A percentile compares a stretch with the other conserved stretches of the same genome.
Evolutionary conservation across 1,140 invertebrate genomes (phyloP).

Genomic region (Andrena cerasifolii): DNA sequence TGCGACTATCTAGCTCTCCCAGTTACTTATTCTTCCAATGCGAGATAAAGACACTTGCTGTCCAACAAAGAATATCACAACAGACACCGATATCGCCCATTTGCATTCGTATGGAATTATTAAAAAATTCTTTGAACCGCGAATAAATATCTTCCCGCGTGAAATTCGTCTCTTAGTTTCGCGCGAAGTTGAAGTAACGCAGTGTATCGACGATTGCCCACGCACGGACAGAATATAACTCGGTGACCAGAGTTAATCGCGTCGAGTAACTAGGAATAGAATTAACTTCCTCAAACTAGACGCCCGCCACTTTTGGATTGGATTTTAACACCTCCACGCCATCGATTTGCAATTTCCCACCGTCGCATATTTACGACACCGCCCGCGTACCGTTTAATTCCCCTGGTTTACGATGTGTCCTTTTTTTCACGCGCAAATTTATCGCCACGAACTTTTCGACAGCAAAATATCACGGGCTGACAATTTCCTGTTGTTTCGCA

Average conservation of each 20-base stretch:
- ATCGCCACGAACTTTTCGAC: not conserved
- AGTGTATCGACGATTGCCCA: not conserved
- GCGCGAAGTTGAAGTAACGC: not conserved
- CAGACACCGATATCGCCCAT: no score
- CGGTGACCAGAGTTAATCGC: not conserved
- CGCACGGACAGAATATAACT: not conserved
- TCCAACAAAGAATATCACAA: no score
- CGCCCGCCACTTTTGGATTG: not conserved
- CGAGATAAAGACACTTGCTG: no score
- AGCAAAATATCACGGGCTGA: not conserved
- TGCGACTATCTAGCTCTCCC: no score
- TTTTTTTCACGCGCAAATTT: not conserved
- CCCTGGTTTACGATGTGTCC: no score
- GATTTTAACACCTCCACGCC: not conserved
- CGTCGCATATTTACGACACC: not conserved
- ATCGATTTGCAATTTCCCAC: not conserved
- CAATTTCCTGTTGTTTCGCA: not conserved
- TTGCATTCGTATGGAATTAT: no score
- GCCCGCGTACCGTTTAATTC: no score
- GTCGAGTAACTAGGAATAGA: not conserved
- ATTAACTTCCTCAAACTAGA: constrained; percentile 1
- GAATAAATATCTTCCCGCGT: no score
- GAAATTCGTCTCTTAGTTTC: no score
- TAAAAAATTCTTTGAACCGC: no score
- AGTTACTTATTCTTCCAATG: no score